Base-by-base conservation (phyloP, 2,797 vertebrate species). In the Manis javanica region DNA sequence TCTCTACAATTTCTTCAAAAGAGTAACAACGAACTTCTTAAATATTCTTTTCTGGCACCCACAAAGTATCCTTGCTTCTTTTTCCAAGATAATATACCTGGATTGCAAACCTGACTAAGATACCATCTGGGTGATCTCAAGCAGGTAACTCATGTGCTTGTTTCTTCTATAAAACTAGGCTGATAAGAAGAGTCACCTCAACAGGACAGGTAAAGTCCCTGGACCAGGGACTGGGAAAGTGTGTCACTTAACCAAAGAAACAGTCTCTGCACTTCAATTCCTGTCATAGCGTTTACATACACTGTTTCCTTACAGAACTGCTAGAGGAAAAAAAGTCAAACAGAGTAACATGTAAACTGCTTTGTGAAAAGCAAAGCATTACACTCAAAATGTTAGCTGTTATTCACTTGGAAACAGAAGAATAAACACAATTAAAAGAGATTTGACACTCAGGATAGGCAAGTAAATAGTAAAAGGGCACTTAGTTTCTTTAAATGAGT, bases 391-490 rank as follows among this genome's bases (percentile, higher is more conserved):
- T 81, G 53, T 87, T 49, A 96, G 92, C 81, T 91, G n/a, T 90
- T 95, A 95, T 74, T 91, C 95, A 92, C 64, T 78, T 90, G 31
- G 59, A 96, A 96, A 91, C 71, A 79, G 53, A 96, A 96, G 75
- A 93, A 91, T 75, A 92, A 92, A 92, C 69, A 95, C 61, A 96
- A 91, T 86, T 91, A 72, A 90, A 95, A 59, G 59, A 94, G 85
- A 90, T 96, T 61, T 95, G 93, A 87, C 39, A 87, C 18, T 7
- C 26, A 83, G 59, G 75, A 78, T 37, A 87, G 74, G 39, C 83
- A 91, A 94, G 71, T 93, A 97, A 96, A 96, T 81, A 96, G 66
- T 93, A 94, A 96, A 97, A 91, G 88, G 75, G 75, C 82, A 95
- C 34, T 97, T 61, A 11, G 46, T 71, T 95, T 94, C 88, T 92